Evolutionary conservation across 2,797 vertebrate genomes (phyloP).

Genomic region (Pseudochirops cupreus): DNA sequence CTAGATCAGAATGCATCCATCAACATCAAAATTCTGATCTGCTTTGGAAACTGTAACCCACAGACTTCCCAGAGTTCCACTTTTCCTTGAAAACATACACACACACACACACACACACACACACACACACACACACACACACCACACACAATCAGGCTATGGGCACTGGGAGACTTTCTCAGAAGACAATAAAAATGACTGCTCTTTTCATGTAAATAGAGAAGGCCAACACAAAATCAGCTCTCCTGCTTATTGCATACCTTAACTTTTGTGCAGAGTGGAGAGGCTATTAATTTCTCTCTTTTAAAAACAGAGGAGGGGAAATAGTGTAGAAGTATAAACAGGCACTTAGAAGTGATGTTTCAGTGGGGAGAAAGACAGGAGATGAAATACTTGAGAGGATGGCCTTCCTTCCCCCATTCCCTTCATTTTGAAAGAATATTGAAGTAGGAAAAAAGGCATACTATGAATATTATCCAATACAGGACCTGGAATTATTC

Average conservation of each 20-base stretch:
- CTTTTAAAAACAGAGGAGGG: neutral
- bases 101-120: neutral
- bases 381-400: neutral
- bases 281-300: neutral
- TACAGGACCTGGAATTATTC: neutral
- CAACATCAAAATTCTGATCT: slow-evolving; percentile 41
- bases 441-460: neutral
- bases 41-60: slow-evolving; percentile 45
- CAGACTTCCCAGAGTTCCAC: slow-evolving; percentile 25
- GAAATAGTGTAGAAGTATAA: neutral
- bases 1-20: slow-evolving; percentile 31
- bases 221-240: slow-evolving; percentile 4
- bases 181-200: neutral
- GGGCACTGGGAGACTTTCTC: neutral
- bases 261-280: neutral
- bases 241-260: neutral
- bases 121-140: neutral
- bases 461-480: neutral
- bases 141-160: neutral
- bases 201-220: neutral
- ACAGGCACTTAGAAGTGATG: neutral
- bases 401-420: neutral
- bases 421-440: neutral
- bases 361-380: slow-evolving; percentile 1
- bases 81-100: slow-evolving; percentile 16